Evolutionary conservation across 2,888 invertebrate species (phyloP), one percentile per base, ranked within the genome.

Genomic region (Belgica antarctica): DNA sequence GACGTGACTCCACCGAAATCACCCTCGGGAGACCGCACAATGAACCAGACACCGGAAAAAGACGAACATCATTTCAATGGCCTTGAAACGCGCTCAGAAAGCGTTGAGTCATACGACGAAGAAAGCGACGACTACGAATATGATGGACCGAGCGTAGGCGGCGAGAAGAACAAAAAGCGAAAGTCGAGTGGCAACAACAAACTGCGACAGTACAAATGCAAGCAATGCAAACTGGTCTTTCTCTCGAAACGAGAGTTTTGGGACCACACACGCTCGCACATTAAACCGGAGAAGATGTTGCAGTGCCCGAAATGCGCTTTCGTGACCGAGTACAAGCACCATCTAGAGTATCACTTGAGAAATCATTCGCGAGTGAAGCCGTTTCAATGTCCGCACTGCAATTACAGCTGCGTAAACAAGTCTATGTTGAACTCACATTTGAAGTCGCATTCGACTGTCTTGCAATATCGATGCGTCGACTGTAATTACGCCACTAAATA

Each of bases 401-500:
- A 85, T 17, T 95, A 95, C 76, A 86, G 88, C 0, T 97, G 96
- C 77, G 96, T 96, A n/a, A 97, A 96, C 82, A 96, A 96, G 78
- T 97, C 97, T 0, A 99, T 99, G 99, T 83, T 99, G 70, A 98
- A 96, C 80, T 96, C 96, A 0, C 99, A 99, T 78, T 86, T 96
- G 77, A 99, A 99, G 78, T 95, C 94, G 0, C 99, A 99, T 80
- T 92, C 92, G 0, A 90, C 89, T 73, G 83, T 96, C 0, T 96
- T 96, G 76, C 95, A 94, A 77, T 97, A 94, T 79, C 86, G 93
- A 36, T 99, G 99, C 78, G 83, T 89, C 0, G 90, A 96, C 77
- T 99, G 99, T 79, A 88, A 89, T 70, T 99, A 98, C 78, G 95
- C 93, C 5, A 96, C 97, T 22, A 99, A 99, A 78, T 99, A 99